Evolutionary conservation across 2,888 invertebrate genomes (phyloP).

Genomic region (Druceiella hillmani): DNA sequence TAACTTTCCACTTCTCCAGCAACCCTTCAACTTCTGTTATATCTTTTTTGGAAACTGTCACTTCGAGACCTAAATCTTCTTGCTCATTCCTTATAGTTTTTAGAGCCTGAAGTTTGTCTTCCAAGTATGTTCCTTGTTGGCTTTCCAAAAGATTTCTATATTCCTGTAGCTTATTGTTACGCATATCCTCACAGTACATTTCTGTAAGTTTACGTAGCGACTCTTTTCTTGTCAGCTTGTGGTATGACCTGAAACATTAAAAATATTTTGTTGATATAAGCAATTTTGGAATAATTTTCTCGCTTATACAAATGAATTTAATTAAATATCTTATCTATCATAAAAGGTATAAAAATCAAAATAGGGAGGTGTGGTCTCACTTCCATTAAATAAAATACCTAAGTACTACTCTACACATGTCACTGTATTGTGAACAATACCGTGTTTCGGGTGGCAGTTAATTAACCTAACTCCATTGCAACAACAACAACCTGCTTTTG

Average conservation of each 20-base stretch:
- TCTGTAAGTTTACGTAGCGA: slow-evolving; percentile 68
- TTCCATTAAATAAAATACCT: no score
- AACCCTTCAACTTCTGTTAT: slow-evolving; percentile 56
- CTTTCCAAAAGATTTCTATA: slow-evolving; percentile 61
- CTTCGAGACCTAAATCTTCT: slow-evolving; percentile 54
- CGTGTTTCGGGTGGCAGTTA: no score
- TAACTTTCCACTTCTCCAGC: slow-evolving; percentile 45
- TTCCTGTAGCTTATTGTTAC: slow-evolving; percentile 55
- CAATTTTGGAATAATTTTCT: no score
- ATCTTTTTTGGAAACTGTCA: slow-evolving; percentile 63
- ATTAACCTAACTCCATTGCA: no score
- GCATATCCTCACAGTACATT: slow-evolving; percentile 64
- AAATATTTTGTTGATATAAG: slow-evolving; percentile 6
- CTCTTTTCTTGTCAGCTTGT: slow-evolving; percentile 63
- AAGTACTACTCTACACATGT: no score
- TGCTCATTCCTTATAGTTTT: slow-evolving; percentile 73
- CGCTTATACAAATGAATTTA: no score
- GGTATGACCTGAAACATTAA: slow-evolving; percentile 37
- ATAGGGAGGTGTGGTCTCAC: no score
- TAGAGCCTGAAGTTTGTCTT: slow-evolving; percentile 66
- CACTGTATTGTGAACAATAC: no score
- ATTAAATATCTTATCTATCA: no score
- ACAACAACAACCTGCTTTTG: no score
- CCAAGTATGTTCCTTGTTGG: slow-evolving; percentile 68
- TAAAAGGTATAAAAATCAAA: no score